Base-by-base conservation (phyloP, 2,888 invertebrate species). In the Chymomyza procnemis region DNA sequence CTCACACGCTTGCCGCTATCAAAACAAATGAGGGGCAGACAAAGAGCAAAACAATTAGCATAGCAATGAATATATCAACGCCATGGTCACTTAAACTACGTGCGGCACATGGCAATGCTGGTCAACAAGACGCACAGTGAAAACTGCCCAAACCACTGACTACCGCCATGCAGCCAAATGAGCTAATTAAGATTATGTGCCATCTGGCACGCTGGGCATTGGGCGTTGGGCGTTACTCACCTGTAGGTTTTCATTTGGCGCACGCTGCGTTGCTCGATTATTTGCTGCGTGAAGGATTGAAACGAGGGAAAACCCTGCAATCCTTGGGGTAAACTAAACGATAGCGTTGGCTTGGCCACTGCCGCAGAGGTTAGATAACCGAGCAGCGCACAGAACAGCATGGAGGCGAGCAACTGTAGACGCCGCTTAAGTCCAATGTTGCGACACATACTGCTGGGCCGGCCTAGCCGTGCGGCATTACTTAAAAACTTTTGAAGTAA, bases 1-100 rank as follows among this genome's bases (percentile, higher is more conserved):
- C 92, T 92, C 52, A 94, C 91, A 52, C 95, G 92, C 70, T 93
- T 91, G 4, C 95, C 95, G 73, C 94, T 94, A 90, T 92, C 50
- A 58, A 66, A 18, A n/a, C 16, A 19, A 19, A 16, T 6, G 16
- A 3, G 26, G 8, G 26, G n/a, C n/a, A 26, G 26, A 26, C 6
- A 26, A 26, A 26, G 6, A 26, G 26, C 26, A 50, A 8, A 50
- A 18, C 8, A 16, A 56, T 56, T 56, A 56, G 22, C 22, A 21
- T 56, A 19, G n/a, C n/a, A n/a, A 18, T 21, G 46, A n/a, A 48
- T 30, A 54, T n/a, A 22, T 47, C 22, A 60, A 41, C 12, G 8
- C 14, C 82, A 84, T 67, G 79, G 86, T 69, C 84, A 80, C 72
- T 4, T 22, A 41, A n/a, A 22, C 26, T 72, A 80, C 80, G 80